Evolutionary conservation across 2,113 vertebrate species (phyloP), one percentile per base, ranked within the genome.

Genomic region (Ammodytes marinus): DNA sequence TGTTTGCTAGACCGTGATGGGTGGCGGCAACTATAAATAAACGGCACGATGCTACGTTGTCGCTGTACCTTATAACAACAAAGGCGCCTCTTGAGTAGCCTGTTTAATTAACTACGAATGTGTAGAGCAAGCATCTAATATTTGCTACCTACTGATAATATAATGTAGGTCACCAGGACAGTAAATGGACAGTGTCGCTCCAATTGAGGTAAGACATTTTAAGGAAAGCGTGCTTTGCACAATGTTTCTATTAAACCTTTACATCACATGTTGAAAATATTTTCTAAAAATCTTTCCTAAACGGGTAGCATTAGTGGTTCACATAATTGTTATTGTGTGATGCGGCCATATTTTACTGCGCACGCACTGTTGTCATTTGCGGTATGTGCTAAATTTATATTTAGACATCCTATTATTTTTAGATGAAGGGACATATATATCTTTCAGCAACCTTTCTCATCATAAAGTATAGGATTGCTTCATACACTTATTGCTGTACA

Each of bases 91-190:
- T 43, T 43, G 59, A 49, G 49, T 27, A 19, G 10, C 57, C 4
- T 47, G 1, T 70, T 35, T 54, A 46, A 15, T 15, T 40, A 19
- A 74, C 37, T 40, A 3, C 1, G 13, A 17, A 12, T 52, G 68
- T 49, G 69, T 50, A 40, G 14, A 13, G 12, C 13, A 4, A 13
- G 27, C 39, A 8, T 60, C 70, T 79, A 71, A 69, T 78, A 61
- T 84, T 85, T 87, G 81, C 57, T 80, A 72, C 76, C 69, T 40
- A 7, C 40, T 60, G 74, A 83, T 91, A 74, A 74, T 46, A 42
- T 14, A 69, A 95, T 91, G 74, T 90, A 68, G 86, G 91, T 92
- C 91, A 92, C 39, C 70, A 8, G 89, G 74, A 43, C 64, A 86
- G 73, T 64, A 45, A 39, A 5, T 4, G 39, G 55, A 47, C 15